Conservation (phyloP, 2,888 invertebrate genomes). For the Chloromyia formosa region DNA sequence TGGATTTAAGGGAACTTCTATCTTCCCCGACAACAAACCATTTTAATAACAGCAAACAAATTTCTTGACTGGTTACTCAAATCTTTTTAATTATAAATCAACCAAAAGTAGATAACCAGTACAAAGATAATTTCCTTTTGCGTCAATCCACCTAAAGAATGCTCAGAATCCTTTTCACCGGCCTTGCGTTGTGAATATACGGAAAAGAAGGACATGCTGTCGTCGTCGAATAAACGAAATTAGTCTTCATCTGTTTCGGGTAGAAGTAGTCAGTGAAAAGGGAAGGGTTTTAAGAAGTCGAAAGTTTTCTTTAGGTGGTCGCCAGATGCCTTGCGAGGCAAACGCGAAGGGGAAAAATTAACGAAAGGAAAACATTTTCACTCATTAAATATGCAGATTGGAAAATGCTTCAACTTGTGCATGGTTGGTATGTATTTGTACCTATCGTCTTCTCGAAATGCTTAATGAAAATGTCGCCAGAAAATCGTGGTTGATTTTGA, state of each 20-base stretch:
- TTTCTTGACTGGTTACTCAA: constrained; percentile 18
- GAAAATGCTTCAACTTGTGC: constrained; percentile 47
- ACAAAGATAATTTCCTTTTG: background rate
- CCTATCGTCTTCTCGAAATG: constrained; percentile 27
- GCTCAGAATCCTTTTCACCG: background rate
- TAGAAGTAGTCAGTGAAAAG: background rate
- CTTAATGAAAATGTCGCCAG: constrained; percentile 29
- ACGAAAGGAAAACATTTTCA: constrained; percentile 50
- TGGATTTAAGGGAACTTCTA: too few relatives aligned
- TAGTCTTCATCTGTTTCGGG: constrained; percentile 9
- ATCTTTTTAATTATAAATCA: constrained; percentile 42
- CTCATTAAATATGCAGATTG: constrained; percentile 51
- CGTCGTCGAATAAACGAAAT: constrained; percentile 14
- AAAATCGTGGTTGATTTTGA: constrained; percentile 1
- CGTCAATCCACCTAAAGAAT: constrained; percentile 9
- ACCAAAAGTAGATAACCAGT: constrained; percentile 27
- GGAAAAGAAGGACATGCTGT: background rate
- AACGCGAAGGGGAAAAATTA: constrained; percentile 42
- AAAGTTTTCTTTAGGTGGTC: constrained; percentile 2
- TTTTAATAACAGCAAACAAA: constrained; percentile 10
- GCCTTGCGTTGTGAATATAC: background rate
- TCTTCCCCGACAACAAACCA: background rate
- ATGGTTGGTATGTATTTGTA: constrained; percentile 16
- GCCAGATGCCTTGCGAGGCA: background rate
- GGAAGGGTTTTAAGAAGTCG: constrained; percentile 3